Evolutionary conservation across 2,888 invertebrate genomes (phyloP).

Genomic region (Hypolimnas misippus): DNA sequence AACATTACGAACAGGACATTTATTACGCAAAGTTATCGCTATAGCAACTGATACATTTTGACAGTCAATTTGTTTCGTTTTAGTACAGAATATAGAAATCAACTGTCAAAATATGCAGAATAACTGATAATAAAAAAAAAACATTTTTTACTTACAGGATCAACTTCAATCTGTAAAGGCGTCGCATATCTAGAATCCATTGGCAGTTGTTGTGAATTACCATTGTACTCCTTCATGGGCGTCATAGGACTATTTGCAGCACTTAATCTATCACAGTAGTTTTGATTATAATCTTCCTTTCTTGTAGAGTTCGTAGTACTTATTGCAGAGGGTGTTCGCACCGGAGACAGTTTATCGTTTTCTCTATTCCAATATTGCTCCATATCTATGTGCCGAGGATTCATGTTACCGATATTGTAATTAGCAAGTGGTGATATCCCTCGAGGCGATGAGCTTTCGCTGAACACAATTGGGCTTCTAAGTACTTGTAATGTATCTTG

Average conservation of each 20-base stretch:
- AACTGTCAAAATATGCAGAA: no score
- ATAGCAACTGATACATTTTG: no score
- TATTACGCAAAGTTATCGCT: no score
- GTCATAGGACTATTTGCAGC: conserved; percentile 68
- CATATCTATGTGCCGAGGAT: conserved; percentile 76
- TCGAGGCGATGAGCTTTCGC: conserved; percentile 73
- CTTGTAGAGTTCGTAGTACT: conserved; percentile 65
- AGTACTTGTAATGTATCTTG: conserved; percentile 66
- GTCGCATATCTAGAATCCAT: conserved; percentile 71
- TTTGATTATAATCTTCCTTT: conserved; percentile 75
- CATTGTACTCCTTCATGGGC: conserved; percentile 66
- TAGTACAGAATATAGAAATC: no score
- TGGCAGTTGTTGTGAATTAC: conserved; percentile 61
- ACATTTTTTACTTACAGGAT: conserved; percentile 87
- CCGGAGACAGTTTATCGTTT: conserved; percentile 66
- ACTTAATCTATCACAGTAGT: conserved; percentile 71
- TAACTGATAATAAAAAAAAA: no score
- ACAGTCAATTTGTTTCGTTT: no score
- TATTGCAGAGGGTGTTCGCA: conserved; percentile 61
- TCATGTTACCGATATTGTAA: conserved; percentile 81
- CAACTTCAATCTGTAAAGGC: conserved; percentile 87
- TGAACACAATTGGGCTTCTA: conserved; percentile 74
- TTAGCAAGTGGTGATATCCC: conserved; percentile 76
- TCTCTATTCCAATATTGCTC: conserved; percentile 73
- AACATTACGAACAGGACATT: no score